Evolutionary conservation across 2,797 vertebrate genomes (phyloP), one percentile per base, ranked within the genome.

Genomic region (Zenarchopterus dispar): DNA sequence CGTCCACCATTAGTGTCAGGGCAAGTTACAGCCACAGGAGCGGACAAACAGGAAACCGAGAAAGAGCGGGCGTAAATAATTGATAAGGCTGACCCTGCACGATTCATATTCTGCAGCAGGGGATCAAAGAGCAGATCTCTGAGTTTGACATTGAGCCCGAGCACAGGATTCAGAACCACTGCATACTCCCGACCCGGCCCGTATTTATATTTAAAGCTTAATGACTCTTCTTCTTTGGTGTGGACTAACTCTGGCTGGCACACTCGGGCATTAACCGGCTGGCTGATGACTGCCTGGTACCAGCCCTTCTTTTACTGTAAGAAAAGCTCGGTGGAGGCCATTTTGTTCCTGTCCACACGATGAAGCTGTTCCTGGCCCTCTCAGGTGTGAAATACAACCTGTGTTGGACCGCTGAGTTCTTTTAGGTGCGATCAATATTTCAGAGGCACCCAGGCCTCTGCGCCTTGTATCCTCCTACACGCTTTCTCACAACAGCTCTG

Each of bases 21-120:
- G 84, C 86, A 81, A 92, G 79, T 92, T 93, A 90, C 70, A 78
- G 82, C 88, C 85, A 75, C 70, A 75, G 74, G 62, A 84, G 80
- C 82, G 83, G 83, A 81, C 87, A 91, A 92, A 91, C 85, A 92
- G 90, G 78, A 93, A 92, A 90, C 55, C 64, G 66, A 84, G 67
- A 69, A 87, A 88, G 86, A 86, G 79, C 21, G 77, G 41, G 74
- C 75, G 81, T 93, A 92, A 93, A 89, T 92, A 92, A 92, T 94
- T 92, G 90, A 93, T 86, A 90, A 76, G 69, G 76, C 87, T 85
- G 89, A 84, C 91, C 79, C 87, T 77, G 84, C 85, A 62, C 62
- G 72, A 84, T 92, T 90, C 85, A 84, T 82, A 88, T 91, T 90
- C 84, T 85, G 85, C 75, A 28, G 85, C 81, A 83, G 61, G 90